Conservation (phyloP, 1,140 invertebrate species). For the Zaprionus gabonicus region DNA sequence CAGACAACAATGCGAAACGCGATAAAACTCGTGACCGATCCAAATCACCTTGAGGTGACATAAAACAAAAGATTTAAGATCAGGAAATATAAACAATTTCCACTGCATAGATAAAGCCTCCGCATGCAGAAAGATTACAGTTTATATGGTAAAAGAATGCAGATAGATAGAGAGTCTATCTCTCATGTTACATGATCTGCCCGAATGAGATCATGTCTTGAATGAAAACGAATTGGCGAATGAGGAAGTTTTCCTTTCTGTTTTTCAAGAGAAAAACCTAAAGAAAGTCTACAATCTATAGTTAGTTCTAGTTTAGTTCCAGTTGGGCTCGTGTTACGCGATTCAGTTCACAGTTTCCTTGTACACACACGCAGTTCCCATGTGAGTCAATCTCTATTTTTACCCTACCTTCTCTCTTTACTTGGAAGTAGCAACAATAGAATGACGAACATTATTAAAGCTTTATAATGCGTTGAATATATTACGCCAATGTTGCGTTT, state of each 20-base stretch:
- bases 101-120: conserved; percentile 8
- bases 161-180: too few species aligned
- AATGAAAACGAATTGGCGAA: not conserved
- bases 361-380: not conserved
- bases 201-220: not conserved
- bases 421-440: not conserved
- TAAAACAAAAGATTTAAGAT: conserved; percentile 34
- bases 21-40: conserved; percentile 1
- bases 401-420: not conserved
- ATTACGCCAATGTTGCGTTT: not conserved
- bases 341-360: not conserved
- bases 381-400: not conserved
- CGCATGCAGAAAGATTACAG: conserved; percentile 14
- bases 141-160: not conserved
- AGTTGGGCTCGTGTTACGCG: not conserved
- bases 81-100: conserved; percentile 30
- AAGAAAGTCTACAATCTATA: not conserved
- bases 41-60: conserved; percentile 15
- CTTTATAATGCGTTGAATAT: not conserved
- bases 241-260: conserved; percentile 1
- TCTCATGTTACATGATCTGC: not conserved
- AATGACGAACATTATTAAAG: not conserved
- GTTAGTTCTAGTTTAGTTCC: not conserved
- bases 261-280: not conserved
- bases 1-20: conserved; percentile 17